These are phyloP conservation scores for Hybos culiciformis DNA, from an alignment of 2,888 invertebrate genomes.

Conservation along the genomic window DNA sequence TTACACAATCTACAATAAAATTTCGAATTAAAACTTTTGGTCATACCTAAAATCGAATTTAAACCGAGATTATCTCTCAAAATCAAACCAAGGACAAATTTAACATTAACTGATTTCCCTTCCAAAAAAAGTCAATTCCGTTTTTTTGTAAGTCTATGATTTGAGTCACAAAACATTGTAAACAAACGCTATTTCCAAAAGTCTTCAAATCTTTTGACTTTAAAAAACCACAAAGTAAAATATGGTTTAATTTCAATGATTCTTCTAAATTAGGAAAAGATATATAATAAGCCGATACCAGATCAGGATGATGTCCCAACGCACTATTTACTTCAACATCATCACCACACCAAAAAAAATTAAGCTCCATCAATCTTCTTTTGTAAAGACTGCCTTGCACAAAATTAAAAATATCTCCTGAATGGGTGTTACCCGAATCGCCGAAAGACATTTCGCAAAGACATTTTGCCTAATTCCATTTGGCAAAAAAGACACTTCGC, in stretches of 20 bases:
- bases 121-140: background rate
- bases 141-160: background rate
- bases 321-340: background rate
- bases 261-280: background rate
- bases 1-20: constrained; percentile 1
- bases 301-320: background rate
- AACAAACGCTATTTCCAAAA: background rate
- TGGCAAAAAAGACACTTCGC: too few species aligned
- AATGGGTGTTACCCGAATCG: too few species aligned
- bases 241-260: background rate
- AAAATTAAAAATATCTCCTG: too few species aligned
- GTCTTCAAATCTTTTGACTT: background rate
- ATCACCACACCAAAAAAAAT: background rate
- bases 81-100: background rate
- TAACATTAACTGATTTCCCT: background rate
- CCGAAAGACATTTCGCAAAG: too few species aligned
- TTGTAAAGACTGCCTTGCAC: background rate
- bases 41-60: background rate
- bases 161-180: background rate
- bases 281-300: background rate
- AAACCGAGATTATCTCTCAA: constrained; percentile 1
- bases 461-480: too few species aligned
- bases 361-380: background rate
- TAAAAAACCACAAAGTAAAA: background rate
- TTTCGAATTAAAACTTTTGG: background rate